A percentile compares a stretch with the other conserved stretches of the same genome.
These are phyloP conservation scores for Drosophila sulfurigaster DNA, from an alignment of 1,140 invertebrate species.

Conservation along the genomic window DNA sequence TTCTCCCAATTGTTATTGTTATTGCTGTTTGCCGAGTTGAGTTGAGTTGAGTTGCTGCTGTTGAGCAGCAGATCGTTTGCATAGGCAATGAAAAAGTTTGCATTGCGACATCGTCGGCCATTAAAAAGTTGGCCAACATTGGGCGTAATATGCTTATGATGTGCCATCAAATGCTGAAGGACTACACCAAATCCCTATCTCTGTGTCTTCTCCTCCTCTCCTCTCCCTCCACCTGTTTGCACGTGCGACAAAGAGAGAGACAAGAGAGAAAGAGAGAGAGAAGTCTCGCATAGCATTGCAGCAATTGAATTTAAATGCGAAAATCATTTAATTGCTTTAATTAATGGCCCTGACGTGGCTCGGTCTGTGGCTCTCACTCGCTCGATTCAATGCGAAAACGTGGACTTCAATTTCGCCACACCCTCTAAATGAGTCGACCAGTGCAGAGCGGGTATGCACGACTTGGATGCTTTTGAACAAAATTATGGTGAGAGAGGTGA, in stretches of 20 bases:
- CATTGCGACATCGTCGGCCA: conserved; percentile 35
- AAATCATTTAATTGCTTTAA: conserved; percentile 76
- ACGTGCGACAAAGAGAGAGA: conserved; percentile 26
- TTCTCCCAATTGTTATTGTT: conserved; percentile 17
- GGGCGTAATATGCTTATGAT: conserved; percentile 47
- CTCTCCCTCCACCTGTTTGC: not conserved
- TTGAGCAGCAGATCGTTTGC: conserved; percentile 63
- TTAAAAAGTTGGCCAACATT: conserved; percentile 41
- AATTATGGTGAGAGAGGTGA: no score
- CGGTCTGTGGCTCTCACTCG: not conserved
- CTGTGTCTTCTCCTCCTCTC: not conserved
- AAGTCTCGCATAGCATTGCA: conserved; percentile 11
- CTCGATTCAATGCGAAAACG: conserved; percentile 9
- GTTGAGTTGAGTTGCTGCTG: conserved; percentile 3
- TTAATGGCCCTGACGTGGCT: conserved; percentile 60
- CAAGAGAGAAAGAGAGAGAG: not conserved
- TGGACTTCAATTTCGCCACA: conserved; percentile 16
- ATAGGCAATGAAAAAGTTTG: conserved; percentile 68
- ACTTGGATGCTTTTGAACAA: not conserved
- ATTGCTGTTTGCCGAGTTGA: conserved; percentile 23
- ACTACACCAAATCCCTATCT: not conserved
- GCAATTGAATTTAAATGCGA: conserved; percentile 76
- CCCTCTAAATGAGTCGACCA: not conserved
- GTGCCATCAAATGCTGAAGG: conserved; percentile 31
- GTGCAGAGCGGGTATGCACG: not conserved